Conservation (phyloP, 2,888 invertebrate species). For the Dasypolia templi region DNA sequence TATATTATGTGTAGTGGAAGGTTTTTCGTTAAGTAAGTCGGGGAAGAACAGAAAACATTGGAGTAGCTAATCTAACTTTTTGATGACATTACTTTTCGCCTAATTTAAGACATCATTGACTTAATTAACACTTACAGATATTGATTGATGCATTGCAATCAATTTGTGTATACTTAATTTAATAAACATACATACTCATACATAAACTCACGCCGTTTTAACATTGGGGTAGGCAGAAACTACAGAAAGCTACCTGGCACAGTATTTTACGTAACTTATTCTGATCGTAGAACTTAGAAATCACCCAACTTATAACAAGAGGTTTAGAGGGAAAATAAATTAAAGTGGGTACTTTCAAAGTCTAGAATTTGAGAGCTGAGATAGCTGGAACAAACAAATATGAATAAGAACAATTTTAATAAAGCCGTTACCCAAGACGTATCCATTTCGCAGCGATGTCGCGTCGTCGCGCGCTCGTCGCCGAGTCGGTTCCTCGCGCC, state of each 20-base stretch:
- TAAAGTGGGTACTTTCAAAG: not conserved
- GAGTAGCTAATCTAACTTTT: not conserved
- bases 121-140: too few species aligned
- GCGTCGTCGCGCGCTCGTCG: conserved; percentile 61
- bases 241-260: not conserved
- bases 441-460: conserved; percentile 65
- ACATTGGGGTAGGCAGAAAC: too few species aligned
- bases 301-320: not conserved
- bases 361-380: not conserved
- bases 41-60: not conserved
- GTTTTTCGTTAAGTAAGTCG: conserved; percentile 13
- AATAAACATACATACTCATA: too few species aligned
- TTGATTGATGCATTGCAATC: not conserved
- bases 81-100: not conserved
- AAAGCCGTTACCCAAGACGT: conserved; percentile 71
- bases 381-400: conserved; percentile 48
- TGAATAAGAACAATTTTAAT: conserved; percentile 63
- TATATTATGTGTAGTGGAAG: conserved; percentile 18
- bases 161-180: not conserved
- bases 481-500: conserved; percentile 48
- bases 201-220: not conserved
- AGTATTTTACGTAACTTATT: not conserved
- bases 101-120: not conserved
- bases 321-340: not conserved
- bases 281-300: not conserved